Base-by-base conservation (phyloP, 2,888 invertebrate genomes). In the Drosophila rellima region DNA sequence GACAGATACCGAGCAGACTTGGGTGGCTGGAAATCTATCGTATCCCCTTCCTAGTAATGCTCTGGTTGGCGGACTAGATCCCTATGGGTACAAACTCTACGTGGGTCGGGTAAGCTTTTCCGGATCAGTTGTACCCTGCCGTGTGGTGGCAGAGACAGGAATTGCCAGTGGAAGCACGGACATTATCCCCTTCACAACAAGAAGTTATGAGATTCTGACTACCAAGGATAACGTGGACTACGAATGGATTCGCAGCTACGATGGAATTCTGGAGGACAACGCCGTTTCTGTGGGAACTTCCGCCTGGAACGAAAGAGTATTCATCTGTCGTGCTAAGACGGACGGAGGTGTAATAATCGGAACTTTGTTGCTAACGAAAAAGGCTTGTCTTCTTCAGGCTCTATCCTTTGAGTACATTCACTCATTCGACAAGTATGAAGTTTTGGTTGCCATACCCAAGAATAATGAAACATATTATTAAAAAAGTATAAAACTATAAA, bases 11-110 rank as follows among this genome's bases (percentile, higher is more conserved):
- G 50, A 80, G 23, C 56, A 81, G 18, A 20, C 35, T 6, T 81
- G 81, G 82, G 44, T 39, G 6, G 31, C 51, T 2, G 78, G 81
- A 8, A 74, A 81, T 51, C 63, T 82, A 5, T 76, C 81, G 3
- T 40, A 35, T 23, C 52, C 61, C 1, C 42, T 81, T 15, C 70
- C 84, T 3, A 44, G 7, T 0, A 44, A 52, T 15, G 70, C 59
- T 7, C n/a, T 81, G 5, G 7, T 78, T 23, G 84, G 84, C 6
- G 81, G 81, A 18, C 51, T 76, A 6, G 79, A 81, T 76, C 52
- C 73, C 2, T 45, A 67, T 29, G 84, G 84, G n/a, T 76, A 66
- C 29, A 62, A 56, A 10, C 61, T 64, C 20, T 83, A 81, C 31
- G 64, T 78, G 18, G 84, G 79, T 6, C 79, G 82, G 11, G 50